phyloP scores from a whole-genome alignment of 2,797 vertebrate species.

The Cirrhinus mrigala region DNA sequence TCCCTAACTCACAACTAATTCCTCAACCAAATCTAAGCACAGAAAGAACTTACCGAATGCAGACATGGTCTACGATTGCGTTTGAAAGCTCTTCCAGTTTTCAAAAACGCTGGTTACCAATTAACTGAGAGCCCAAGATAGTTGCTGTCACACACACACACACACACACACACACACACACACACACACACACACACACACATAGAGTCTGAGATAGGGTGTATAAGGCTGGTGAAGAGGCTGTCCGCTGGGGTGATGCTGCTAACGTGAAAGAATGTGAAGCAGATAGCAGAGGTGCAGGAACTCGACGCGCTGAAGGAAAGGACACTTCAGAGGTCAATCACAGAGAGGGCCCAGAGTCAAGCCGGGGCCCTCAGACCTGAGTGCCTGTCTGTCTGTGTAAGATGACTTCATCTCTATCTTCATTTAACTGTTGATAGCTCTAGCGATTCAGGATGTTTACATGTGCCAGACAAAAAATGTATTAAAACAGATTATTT shows the following conservation, averaged over 20 bases:
- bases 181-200: too few relatives aligned
- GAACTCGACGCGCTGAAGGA: constrained; percentile 68
- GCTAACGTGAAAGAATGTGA: constrained; percentile 86
- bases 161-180: constrained; percentile 16
- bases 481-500: neutral
- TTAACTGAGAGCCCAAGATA: constrained; percentile 56
- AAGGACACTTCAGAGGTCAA: constrained; percentile 81
- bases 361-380: constrained; percentile 44
- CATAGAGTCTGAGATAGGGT: constrained; percentile 48
- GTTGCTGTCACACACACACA: constrained; percentile 7
- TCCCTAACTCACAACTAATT: neutral
- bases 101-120: constrained; percentile 57
- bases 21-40: neutral
- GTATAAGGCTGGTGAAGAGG: constrained; percentile 58
- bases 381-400: constrained; percentile 4
- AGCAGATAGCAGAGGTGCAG: constrained; percentile 81
- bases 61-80: constrained; percentile 70
- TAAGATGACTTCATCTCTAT: neutral
- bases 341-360: constrained; percentile 59
- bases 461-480: neutral
- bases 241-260: constrained; percentile 79
- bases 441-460: neutral
- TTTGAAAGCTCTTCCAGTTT: constrained; percentile 48
- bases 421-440: neutral
- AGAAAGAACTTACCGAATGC: constrained; percentile 77